Evolutionary conservation across 2,888 invertebrate species (phyloP).

Genomic region (Branchellion lobata): DNA sequence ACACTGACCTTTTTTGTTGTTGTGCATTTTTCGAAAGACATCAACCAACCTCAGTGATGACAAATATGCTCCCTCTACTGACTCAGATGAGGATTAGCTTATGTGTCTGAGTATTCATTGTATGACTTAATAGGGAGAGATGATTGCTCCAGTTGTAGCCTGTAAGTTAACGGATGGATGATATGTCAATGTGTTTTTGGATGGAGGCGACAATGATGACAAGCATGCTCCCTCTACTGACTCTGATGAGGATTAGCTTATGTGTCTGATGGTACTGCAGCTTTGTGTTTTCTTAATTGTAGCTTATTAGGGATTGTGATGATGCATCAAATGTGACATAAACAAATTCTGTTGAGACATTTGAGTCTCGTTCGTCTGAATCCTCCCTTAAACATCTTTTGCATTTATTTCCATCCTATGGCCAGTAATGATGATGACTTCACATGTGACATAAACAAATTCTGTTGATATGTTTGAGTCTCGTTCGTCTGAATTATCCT

Average conservation of each 20-base stretch:
- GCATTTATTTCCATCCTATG: neutral
- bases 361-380: conserved; percentile 41
- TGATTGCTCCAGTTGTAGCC: too few species aligned
- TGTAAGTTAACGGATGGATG: too few species aligned
- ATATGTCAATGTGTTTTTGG: too few species aligned
- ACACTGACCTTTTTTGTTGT: neutral
- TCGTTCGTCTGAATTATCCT: conserved; percentile 36
- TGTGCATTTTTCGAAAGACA: too few species aligned
- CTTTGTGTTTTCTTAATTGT: neutral
- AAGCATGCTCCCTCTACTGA: conserved; percentile 51
- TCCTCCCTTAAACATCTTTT: neutral
- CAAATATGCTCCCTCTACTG: conserved; percentile 51
- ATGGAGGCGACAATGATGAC: conserved; percentile 50
- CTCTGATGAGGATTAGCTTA: conserved; percentile 48
- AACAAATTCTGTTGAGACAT: too few species aligned
- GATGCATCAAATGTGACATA: too few species aligned
- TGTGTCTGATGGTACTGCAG: neutral
- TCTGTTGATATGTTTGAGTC: conserved; percentile 31
- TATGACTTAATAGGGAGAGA: too few species aligned
- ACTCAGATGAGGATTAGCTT: conserved; percentile 51
- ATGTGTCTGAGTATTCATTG: conserved; percentile 42
- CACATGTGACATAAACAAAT: conserved; percentile 14
- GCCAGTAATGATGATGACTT: conserved; percentile 27
- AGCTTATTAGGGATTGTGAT: too few species aligned
- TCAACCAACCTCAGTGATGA: conserved; percentile 46